Base-by-base conservation (phyloP, 2,797 vertebrate genomes). In the Podargus strigoides region DNA sequence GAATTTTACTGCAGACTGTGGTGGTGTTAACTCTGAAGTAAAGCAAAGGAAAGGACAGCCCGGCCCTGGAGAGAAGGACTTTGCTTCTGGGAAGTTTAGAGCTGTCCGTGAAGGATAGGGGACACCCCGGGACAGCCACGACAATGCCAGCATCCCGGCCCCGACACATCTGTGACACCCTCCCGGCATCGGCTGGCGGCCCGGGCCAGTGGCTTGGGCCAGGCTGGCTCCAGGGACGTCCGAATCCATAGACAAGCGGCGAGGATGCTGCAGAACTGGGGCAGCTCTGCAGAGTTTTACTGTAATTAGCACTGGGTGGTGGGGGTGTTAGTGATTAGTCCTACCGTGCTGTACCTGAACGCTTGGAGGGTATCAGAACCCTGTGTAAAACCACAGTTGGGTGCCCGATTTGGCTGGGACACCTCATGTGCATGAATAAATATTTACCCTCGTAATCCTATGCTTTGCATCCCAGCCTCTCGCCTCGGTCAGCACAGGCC, bases 401-500 rank as follows among this genome's bases (percentile, higher is more conserved):
- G 32, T 8, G 36, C 32, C 55, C 2, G 1, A 2, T 42, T 42
- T 50, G 15, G 15, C 44, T 28, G 28, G 63, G 55, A 46, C 39
- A 24, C 26, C 21, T 17, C 9, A 7, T 24, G 10, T 3, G 0
- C 37, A 12, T 2, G 7, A 30, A 58, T 47, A 49, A 36, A 16
- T 39, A 46, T 39, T 39, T 41, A 7, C 24, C 44, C 4, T 12
- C 26, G 26, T 24, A 24, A 26, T 36, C 30, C 78, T 2, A 1
- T 27, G 30, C 49, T 46, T 28, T 34, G 59, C 21, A 17, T 30
- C 24, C 28, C 18, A 63, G 18, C 9, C 30, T 46, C 30, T 17
- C 3, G 0, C 34, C 44, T 46, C 0, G 2, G 19, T 36, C 2
- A 2, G 46, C 47, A 18, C 0, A 0, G 27, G 21, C 47, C 44